Evolutionary conservation across 1,140 invertebrate species (phyloP), one percentile per base, ranked within the genome.

Genomic region (Sycobia sp.): DNA sequence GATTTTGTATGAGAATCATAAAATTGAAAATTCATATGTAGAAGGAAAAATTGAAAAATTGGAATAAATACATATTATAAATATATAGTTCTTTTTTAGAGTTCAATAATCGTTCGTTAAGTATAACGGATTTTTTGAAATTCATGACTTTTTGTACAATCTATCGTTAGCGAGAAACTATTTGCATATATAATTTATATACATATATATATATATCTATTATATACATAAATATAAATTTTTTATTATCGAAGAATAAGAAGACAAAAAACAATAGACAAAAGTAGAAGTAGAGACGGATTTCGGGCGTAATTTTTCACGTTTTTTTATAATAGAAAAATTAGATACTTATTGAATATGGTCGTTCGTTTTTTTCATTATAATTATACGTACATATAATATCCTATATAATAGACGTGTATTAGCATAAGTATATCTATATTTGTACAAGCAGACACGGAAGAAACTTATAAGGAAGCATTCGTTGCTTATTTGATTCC

Each of bases 71-170:
- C n/a, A n/a, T n/a, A n/a, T n/a, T n/a, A n/a, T n/a, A n/a, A n/a
- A 50, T 39, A 34, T 61, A 46, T 43, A 61, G 20, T 62, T n/a
- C 60, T 49, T 55, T 54, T 54, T 18, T 49, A 39, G 11, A 55
- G 10, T 55, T 55, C 9, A 55, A 16, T 23, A n/a, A 55, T 55
- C 16, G 53, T 62, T 62, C 54, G 51, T 62, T 62, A 20, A 8
- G 20, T 62, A 62, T n/a, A n/a, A n/a, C 47, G 43, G 13, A 49
- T 62, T 27, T 62, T 55, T 47, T 55, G 32, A 49, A n/a, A 53
- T 62, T 55, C 38, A 55, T 55, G 14, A 55, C 54, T 54, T 62
- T 61, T 62, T 54, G 50, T 62, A 62, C 50, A 18, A 53, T 7
- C 44, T 53, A 53, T 53, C 36, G 50, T 61, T 41, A 53, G 39